phyloP scores from a whole-genome alignment of 2,797 vertebrate species.

The Antrozous pallidus region DNA sequence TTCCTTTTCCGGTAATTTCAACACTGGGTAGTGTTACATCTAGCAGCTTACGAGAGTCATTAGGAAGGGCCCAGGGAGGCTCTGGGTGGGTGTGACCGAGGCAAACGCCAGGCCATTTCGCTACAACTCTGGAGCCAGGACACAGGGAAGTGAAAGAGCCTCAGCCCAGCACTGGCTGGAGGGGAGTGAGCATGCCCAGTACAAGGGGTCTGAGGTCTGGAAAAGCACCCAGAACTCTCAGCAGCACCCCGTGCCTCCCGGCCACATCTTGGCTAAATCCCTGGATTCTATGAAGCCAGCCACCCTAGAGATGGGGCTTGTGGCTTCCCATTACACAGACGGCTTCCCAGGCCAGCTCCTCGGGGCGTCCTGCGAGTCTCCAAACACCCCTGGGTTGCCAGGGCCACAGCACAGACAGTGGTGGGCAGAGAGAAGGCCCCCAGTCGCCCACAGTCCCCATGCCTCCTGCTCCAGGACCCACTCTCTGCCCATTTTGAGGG shows the following conservation, averaged over 20 bases:
- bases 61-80: neutral
- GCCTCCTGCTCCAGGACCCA: neutral
- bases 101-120: neutral
- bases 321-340: neutral
- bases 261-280: neutral
- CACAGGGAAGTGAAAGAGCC: neutral
- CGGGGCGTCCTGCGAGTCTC: neutral
- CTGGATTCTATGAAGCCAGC: neutral
- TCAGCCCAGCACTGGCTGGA: rapidly evolving
- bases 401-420: neutral
- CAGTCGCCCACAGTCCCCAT: too few species aligned
- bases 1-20: conserved; percentile 28
- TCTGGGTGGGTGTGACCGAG: neutral
- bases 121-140: neutral
- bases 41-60: neutral
- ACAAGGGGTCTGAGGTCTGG: rapidly evolving
- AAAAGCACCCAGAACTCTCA: neutral
- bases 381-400: neutral
- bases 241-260: neutral
- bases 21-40: neutral
- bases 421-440: too few species aligned
- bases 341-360: neutral
- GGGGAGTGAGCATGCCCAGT: neutral
- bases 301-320: neutral
- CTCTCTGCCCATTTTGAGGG: neutral